These are phyloP conservation scores for Ptychobarbus kaznakovi DNA, from an alignment of 2,797 vertebrate species.

Conservation along the genomic window DNA sequence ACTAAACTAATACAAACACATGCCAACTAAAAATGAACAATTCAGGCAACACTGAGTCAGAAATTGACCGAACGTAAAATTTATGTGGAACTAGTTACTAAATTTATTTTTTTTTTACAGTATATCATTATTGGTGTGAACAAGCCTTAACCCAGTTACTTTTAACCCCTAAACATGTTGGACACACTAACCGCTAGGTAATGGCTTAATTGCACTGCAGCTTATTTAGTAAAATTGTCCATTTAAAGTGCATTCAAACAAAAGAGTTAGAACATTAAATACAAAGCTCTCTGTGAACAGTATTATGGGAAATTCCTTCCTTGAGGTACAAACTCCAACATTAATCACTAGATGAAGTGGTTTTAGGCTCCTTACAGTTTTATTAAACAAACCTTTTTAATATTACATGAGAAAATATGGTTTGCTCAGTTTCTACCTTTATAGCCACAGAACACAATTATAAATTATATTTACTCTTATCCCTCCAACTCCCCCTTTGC, in stretches of 20 bases:
- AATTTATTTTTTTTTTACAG: too few relatives aligned
- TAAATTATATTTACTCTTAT: constrained; percentile 26
- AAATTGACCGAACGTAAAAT: too few relatives aligned
- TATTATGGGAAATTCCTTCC: background rate
- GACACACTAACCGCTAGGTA: background rate
- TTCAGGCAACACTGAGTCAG: too few relatives aligned
- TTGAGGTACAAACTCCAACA: constrained; percentile 17
- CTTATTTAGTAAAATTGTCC: background rate
- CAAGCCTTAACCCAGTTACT: background rate
- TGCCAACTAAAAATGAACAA: too few relatives aligned
- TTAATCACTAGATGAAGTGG: constrained; percentile 16
- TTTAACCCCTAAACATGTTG: background rate
- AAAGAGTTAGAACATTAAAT: constrained; percentile 13
- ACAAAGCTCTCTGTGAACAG: constrained; percentile 9
- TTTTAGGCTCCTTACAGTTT: constrained; percentile 14
- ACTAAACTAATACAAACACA: too few relatives aligned
- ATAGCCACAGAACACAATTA: constrained; percentile 23
- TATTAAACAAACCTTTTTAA: constrained; percentile 29
- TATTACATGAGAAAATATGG: constrained; percentile 32
- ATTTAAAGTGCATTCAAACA: constrained; percentile 14
- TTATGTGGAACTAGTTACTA: too few relatives aligned
- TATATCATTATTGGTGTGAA: background rate
- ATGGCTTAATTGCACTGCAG: background rate
- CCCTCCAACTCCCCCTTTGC: background rate
- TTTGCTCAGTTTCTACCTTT: constrained; percentile 13